Percentiles rank a stretch among this genome's conserved stretches.
Conservation (phyloP, 2,113 vertebrate species). For the Plestiodon gilberti region DNA sequence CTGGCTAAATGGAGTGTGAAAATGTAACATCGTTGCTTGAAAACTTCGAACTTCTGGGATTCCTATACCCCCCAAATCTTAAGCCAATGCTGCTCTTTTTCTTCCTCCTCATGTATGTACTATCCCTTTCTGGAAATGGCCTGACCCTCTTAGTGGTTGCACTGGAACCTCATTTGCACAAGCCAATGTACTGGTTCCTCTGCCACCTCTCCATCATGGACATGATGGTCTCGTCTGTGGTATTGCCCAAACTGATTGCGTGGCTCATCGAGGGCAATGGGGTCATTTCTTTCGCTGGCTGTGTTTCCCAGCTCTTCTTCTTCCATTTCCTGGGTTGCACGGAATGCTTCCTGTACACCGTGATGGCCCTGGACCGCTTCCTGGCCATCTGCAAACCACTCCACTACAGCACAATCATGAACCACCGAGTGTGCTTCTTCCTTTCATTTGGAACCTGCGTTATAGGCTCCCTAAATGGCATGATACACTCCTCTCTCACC, state of each 20-base stretch:
- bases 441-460: constrained; percentile 38
- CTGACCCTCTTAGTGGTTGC: constrained; percentile 58
- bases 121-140: constrained; percentile 66
- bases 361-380: constrained; percentile 47
- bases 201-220: constrained; percentile 66
- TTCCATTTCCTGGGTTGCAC: constrained; percentile 45
- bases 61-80: constrained; percentile 18
- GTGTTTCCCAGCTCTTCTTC: constrained; percentile 40
- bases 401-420: constrained; percentile 42
- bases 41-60: constrained; percentile 24
- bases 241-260: constrained; percentile 25
- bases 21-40: constrained; percentile 6
- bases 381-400: constrained; percentile 39
- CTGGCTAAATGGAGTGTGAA: constrained; percentile 29
- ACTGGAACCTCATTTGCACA: constrained; percentile 50
- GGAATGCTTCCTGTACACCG: constrained; percentile 41
- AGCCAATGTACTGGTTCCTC: constrained; percentile 70
- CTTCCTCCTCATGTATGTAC: constrained; percentile 59
- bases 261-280: constrained; percentile 4
- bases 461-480: constrained; percentile 37
- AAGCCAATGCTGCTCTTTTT: constrained; percentile 50
- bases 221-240: constrained; percentile 64
- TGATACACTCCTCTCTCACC: constrained; percentile 34
- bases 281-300: constrained; percentile 33
- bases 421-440: neutral